Conservation (phyloP, 2,113 vertebrate genomes). For the Cololabis saira region DNA sequence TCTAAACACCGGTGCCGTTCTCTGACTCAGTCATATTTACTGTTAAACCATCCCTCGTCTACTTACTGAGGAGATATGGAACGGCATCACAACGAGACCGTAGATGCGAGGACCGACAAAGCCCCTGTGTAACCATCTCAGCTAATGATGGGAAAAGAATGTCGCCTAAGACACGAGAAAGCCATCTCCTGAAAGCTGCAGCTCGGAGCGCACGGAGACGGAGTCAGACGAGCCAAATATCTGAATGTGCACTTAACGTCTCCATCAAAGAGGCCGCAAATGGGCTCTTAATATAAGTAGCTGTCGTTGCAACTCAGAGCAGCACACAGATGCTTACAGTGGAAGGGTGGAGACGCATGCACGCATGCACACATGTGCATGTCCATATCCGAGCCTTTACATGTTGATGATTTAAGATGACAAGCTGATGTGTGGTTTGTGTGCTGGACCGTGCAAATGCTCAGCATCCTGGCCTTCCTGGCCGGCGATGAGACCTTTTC, state of each 20-base stretch:
- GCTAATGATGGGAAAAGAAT: conserved; percentile 61
- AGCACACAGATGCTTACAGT: conserved; percentile 14
- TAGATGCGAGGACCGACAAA: conserved; percentile 24
- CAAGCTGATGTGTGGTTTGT: conserved; percentile 39
- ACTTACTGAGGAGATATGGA: conserved; percentile 18
- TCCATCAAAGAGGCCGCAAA: conserved; percentile 46
- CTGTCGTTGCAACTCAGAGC: conserved; percentile 57
- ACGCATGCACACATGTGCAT: conserved; percentile 8
- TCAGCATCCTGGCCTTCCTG: conserved; percentile 44
- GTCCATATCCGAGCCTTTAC: neutral
- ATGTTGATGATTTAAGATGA: conserved; percentile 60
- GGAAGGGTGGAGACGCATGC: neutral
- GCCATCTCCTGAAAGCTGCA: conserved; percentile 61
- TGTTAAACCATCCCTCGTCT: conserved; percentile 36
- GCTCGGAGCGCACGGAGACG: conserved; percentile 14
- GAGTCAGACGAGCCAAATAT: conserved; percentile 26
- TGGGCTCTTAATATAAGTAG: conserved; percentile 66
- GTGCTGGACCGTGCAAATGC: conserved; percentile 48
- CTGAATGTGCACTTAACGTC: conserved; percentile 49
- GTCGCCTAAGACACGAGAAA: conserved; percentile 63
- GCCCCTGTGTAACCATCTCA: neutral
- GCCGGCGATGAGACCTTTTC: conserved; percentile 64
- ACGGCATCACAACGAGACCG: neutral
- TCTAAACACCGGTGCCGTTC: neutral
- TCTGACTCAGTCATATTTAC: neutral